phyloP scores from a whole-genome alignment of 2,888 invertebrate species.

The Pristionchus exspectatus region DNA sequence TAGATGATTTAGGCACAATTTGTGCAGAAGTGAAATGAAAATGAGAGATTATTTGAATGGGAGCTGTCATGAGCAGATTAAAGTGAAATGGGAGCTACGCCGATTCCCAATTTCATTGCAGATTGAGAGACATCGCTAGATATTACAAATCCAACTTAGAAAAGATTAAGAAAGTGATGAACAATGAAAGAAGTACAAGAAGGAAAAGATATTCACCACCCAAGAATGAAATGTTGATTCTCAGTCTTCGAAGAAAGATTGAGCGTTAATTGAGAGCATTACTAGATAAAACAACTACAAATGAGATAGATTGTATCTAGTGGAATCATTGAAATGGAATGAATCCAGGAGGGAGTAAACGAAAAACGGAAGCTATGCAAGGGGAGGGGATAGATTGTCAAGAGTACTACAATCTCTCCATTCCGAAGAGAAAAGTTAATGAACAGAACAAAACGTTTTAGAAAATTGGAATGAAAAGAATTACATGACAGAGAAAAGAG shows the following conservation, averaged over 20 bases:
- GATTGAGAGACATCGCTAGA: neutral
- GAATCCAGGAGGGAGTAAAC: neutral
- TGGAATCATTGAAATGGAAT: constrained; percentile 30
- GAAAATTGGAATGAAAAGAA: constrained; percentile 7
- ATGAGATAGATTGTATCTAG: constrained; percentile 11
- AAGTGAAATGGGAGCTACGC: constrained; percentile 19
- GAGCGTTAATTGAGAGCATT: neutral
- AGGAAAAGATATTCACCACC: neutral
- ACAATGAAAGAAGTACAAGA: neutral
- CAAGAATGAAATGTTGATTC: neutral
- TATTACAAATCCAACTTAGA: neutral
- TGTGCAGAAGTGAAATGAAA: neutral
- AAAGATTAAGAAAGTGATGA: neutral
- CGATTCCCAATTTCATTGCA: neutral
- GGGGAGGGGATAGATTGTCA: neutral
- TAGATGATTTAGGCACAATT: neutral
- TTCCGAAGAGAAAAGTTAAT: neutral
- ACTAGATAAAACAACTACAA: constrained; percentile 8
- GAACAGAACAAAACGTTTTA: constrained; percentile 24
- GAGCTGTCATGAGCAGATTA: constrained; percentile 21
- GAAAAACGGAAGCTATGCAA: neutral
- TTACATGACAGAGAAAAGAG: neutral
- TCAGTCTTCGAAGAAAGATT: neutral
- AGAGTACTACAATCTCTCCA: constrained; percentile 11
- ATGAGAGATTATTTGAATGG: constrained; percentile 29